Evolutionary conservation across 2,888 invertebrate species (phyloP), one percentile per base, ranked within the genome.

Genomic region (Hypomecis punctinalis): DNA sequence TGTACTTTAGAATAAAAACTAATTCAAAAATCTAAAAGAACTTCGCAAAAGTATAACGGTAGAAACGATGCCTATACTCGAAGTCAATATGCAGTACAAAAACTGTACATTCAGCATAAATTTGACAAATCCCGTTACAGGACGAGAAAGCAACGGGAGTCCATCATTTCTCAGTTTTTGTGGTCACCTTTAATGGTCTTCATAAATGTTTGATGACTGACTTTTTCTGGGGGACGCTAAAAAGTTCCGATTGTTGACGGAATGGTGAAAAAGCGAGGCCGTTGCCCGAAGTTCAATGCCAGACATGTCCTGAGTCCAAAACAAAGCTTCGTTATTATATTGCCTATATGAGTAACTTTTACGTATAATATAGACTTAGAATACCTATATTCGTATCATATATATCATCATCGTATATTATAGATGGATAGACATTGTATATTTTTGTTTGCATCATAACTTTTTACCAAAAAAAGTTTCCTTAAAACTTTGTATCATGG

Each of bases 131-230:
- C 84, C 91, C 90, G 91, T 89, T 91, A 89, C 72, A 77, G 57
- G 60, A 65, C 47, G 64, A 37, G 37, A 57, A 52, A 55, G 13
- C 35, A 62, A 62, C 66, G 61, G 39, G 62, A 59, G 58, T 64
- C 64, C 65, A 66, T 69, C 69, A 69, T 72, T 70, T 79, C 86
- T 88, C 83, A 80, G 86, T 89, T 90, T 85, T 91, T 90, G 87
- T 85, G 78, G 78, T 76, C 76, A 72, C 78, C 84, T 84, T 81
- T 91, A 90, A 91, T 89, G 88, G 89, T 85, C 77, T 81, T 86
- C 89, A 90, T 90, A 91, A 86, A 91, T 90, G 88, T 86, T 86
- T 88, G 86, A 90, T 89, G 86, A 69, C 85, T 83, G 80, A 6
- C 79, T 84, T 82, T 83, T 83, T 83, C 47, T 77, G 63, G 63